Conservation (phyloP, 2,888 invertebrate species). For the Escarpia spicata region DNA sequence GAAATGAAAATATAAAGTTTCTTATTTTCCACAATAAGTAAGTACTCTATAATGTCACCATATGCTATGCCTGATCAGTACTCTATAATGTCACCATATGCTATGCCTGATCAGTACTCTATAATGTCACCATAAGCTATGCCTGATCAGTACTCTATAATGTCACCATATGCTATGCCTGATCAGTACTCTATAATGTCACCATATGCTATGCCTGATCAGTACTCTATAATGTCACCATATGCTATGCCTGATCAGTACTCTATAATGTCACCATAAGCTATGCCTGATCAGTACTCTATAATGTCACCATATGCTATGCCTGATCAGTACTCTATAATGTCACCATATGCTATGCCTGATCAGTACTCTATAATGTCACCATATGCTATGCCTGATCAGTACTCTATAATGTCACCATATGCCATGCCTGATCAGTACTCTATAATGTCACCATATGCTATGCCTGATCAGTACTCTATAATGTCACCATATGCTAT, state of each 20-base stretch:
- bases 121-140: background rate
- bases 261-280: background rate
- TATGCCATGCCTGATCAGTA: background rate
- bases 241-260: too few species aligned
- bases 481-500: background rate
- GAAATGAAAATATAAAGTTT: too few species aligned
- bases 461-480: background rate
- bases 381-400: background rate
- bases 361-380: background rate
- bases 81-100: background rate
- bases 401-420: background rate
- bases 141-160: background rate
- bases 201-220: background rate
- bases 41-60: too few species aligned
- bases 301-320: background rate
- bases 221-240: background rate
- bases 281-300: background rate
- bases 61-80: too few species aligned
- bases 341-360: background rate
- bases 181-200: background rate
- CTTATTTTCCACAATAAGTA: too few species aligned
- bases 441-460: background rate
- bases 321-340: background rate
- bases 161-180: background rate
- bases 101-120: background rate